Percentiles rank a stretch among this genome's conserved stretches.
Evolutionary conservation across 2,797 vertebrate genomes (phyloP).

Genomic region (Poliocrania exsul): DNA sequence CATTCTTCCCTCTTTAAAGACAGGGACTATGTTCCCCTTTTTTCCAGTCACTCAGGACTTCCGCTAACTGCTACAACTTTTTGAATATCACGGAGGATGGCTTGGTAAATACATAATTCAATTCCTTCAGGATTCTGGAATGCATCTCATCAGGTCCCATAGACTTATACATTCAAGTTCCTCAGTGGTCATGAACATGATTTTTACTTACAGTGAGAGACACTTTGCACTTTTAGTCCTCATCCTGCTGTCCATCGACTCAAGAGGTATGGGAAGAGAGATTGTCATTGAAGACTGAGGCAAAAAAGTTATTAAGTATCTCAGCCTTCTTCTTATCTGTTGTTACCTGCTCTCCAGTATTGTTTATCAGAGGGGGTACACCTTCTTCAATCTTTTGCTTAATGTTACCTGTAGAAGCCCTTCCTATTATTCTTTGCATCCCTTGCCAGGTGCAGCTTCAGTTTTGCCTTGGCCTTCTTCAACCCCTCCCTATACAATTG

Average conservation of each 20-base stretch:
- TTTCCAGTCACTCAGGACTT: neutral
- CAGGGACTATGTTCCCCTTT: neutral
- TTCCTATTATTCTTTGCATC: neutral
- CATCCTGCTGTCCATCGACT: neutral
- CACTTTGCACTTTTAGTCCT: neutral
- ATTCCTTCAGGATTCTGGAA: neutral
- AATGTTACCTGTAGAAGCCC: neutral
- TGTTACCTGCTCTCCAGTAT: neutral
- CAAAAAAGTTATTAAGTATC: neutral
- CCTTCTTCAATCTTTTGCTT: neutral
- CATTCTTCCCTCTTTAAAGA: neutral
- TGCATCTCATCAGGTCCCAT: neutral
- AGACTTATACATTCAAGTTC: neutral
- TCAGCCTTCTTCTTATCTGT: neutral
- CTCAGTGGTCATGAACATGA: neutral
- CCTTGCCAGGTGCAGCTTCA: neutral
- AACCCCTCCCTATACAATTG: neutral
- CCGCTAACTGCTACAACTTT: neutral
- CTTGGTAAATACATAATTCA: neutral
- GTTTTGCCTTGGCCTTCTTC: neutral
- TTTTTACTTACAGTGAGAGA: neutral
- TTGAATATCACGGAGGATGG: neutral
- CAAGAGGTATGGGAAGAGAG: neutral
- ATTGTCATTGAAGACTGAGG: neutral
- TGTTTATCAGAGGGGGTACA: neutral